A percentile compares a stretch with the other conserved stretches of the same genome.
phyloP scores from a whole-genome alignment of 2,113 vertebrate genomes.

The Menura novaehollandiae region DNA sequence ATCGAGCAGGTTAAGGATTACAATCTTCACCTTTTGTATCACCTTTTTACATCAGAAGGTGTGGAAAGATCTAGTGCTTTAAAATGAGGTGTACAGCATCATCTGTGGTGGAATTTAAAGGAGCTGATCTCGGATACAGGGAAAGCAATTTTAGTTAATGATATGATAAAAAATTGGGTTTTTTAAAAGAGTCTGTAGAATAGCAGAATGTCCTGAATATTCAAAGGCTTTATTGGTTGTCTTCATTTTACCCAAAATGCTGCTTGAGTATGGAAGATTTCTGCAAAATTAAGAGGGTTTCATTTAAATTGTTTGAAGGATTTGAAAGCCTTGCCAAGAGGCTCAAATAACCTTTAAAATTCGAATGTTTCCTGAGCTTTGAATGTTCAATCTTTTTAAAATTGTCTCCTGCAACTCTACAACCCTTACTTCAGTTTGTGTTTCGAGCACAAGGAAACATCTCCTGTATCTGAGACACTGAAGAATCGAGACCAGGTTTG shows the following conservation, averaged over 20 bases:
- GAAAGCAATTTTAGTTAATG: background rate
- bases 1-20: background rate
- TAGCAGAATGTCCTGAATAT: slow-evolving; percentile 59
- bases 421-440: background rate
- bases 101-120: background rate
- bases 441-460: background rate
- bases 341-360: background rate
- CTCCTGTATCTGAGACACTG: background rate
- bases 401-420: background rate
- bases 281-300: background rate
- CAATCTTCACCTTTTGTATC: background rate
- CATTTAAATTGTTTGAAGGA: background rate
- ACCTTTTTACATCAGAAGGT: background rate
- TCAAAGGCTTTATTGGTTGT: slow-evolving; percentile 34
- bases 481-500: background rate
- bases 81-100: background rate
- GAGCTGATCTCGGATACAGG: background rate
- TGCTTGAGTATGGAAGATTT: background rate
- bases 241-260: slow-evolving; percentile 11
- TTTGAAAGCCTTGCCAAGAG: slow-evolving; percentile 5
- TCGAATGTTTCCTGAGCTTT: background rate
- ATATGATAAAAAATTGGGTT: background rate
- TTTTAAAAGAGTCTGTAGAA: background rate
- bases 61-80: background rate
- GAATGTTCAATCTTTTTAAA: background rate